Evolutionary conservation across 1,140 invertebrate species (phyloP).

Genomic region (Teleopsis dalmanni): DNA sequence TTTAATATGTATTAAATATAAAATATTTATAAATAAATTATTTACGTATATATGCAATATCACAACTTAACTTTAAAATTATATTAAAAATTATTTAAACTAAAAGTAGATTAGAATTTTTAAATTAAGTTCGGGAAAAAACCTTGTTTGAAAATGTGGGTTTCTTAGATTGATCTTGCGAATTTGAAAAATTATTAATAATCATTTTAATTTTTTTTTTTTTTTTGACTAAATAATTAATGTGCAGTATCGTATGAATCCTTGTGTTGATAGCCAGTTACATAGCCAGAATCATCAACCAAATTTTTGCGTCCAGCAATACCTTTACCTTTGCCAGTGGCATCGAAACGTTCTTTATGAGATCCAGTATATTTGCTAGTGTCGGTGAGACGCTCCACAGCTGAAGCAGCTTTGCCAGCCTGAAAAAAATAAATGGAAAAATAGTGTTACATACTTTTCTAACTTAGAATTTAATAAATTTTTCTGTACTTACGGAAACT

Average conservation of each 20-base stretch:
- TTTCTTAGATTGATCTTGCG: no score
- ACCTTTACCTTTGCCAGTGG: slow-evolving; percentile 79
- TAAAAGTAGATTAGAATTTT: no score
- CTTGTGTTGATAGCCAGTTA: slow-evolving; percentile 82
- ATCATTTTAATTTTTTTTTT: no score
- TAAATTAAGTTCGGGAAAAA: no score
- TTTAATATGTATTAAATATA: no score
- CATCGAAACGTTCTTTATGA: slow-evolving; percentile 82
- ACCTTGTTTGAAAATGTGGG: no score
- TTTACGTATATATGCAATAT: no score
- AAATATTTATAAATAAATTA: no score
- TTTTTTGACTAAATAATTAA: no score
- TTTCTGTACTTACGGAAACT: slow-evolving; percentile 43
- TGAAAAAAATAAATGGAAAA: slow-evolving; percentile 26
- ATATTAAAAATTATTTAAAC: no score
- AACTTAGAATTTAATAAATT: not conserved
- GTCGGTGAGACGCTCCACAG: slow-evolving; percentile 83
- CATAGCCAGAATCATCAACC: slow-evolving; percentile 73
- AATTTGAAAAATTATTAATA: no score
- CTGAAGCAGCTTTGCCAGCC: slow-evolving; percentile 59
- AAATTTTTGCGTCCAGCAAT: slow-evolving; percentile 77
- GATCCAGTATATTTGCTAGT: slow-evolving; percentile 85
- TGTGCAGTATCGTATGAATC: slow-evolving; percentile 60
- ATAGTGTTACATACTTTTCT: not conserved
- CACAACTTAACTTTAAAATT: no score